A percentile compares a stretch with the other conserved stretches of the same genome.
phyloP scores from a whole-genome alignment of 2,888 invertebrate species.

The Eupithecia inturbata region DNA sequence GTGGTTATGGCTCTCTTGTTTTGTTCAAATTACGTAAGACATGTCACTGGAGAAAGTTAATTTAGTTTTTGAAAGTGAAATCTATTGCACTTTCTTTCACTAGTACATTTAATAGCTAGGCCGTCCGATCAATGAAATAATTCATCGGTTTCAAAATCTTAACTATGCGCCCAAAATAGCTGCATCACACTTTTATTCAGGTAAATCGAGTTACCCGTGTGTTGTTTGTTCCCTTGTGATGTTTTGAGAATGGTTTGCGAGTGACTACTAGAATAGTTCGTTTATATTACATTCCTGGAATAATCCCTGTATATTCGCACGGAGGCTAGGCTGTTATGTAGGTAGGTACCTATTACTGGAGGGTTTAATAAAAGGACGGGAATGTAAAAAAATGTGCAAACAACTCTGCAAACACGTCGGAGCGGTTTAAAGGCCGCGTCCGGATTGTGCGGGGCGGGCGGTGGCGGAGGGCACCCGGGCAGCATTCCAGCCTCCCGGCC shows the following conservation, averaged over 20 bases:
- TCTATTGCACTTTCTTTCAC: constrained; percentile 83
- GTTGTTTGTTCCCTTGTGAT: constrained; percentile 21
- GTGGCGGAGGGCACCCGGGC: constrained; percentile 64
- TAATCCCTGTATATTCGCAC: constrained; percentile 39
- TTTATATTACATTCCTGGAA: constrained; percentile 41
- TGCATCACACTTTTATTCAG: constrained; percentile 33
- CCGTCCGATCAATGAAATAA: constrained; percentile 60
- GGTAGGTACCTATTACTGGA: constrained; percentile 53
- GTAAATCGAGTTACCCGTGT: constrained; percentile 40
- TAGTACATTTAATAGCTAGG: constrained; percentile 77
- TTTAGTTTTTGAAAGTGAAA: constrained; percentile 84
- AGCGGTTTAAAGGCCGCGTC: constrained; percentile 83
- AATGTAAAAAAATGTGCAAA: constrained; percentile 84
- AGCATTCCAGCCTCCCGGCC: constrained; percentile 75
- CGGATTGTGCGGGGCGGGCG: constrained; percentile 78
- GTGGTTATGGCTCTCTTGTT: constrained; percentile 77
- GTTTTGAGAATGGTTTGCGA: constrained; percentile 26
- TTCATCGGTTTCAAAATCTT: constrained; percentile 46
- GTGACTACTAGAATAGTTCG: constrained; percentile 37
- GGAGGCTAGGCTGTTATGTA: constrained; percentile 50
- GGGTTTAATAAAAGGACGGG: constrained; percentile 77
- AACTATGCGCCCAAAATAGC: constrained; percentile 44
- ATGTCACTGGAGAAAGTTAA: constrained; percentile 84
- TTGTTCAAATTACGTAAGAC: constrained; percentile 80
- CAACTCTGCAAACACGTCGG: constrained; percentile 83